Evolutionary conservation across 2,113 vertebrate genomes (phyloP).

Genomic region (Psilopsiagon aurifrons): DNA sequence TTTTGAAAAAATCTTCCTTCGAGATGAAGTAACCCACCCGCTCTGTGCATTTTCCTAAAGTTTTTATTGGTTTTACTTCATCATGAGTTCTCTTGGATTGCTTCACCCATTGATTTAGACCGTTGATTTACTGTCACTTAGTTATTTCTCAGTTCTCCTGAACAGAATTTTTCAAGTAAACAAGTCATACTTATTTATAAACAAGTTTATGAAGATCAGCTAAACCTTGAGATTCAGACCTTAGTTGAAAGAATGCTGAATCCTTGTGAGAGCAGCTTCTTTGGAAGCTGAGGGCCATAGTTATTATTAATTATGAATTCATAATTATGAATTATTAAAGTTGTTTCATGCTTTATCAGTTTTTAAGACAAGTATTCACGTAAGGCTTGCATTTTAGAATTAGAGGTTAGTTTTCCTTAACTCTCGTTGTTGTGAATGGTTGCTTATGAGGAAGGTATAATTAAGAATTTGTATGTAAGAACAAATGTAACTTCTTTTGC

Average conservation of each 20-base stretch:
- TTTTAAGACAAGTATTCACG: neutral
- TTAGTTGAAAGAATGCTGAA: neutral
- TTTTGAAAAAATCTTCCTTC: neutral
- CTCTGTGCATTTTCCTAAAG: rapidly evolving
- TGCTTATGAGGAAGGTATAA: neutral
- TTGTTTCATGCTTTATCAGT: neutral
- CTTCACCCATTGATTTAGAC: neutral
- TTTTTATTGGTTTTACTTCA: neutral
- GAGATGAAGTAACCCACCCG: neutral
- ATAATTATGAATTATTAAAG: neutral
- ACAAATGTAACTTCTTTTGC: conserved; percentile 47
- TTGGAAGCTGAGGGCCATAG: neutral
- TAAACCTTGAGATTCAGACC: neutral
- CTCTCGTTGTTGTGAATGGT: neutral
- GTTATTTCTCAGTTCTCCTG: neutral
- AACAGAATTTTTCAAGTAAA: neutral
- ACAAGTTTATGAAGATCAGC: neutral
- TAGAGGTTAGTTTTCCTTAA: neutral
- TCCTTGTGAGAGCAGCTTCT: neutral
- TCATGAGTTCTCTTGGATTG: neutral
- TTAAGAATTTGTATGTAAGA: neutral
- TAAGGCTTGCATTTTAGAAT: neutral
- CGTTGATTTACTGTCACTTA: neutral
- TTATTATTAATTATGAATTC: neutral
- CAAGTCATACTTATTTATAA: neutral